Evolutionary conservation across 2,113 vertebrate species (phyloP).

Genomic region (Glaucidium brasilianum): DNA sequence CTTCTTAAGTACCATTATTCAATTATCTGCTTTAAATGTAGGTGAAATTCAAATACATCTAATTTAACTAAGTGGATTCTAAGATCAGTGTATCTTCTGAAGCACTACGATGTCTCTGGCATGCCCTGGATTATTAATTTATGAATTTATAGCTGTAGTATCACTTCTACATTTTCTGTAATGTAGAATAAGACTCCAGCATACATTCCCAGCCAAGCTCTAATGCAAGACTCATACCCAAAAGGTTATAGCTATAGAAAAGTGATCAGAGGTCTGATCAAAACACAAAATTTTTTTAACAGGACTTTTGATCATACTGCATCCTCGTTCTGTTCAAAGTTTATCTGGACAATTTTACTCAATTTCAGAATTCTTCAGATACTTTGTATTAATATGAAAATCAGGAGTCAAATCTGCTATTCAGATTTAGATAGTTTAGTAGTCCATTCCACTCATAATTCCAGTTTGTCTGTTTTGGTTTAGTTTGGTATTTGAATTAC

Average conservation of each 20-base stretch:
- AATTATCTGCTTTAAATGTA: not conserved
- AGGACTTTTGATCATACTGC: not conserved
- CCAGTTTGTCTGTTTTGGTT: not conserved
- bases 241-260: not conserved
- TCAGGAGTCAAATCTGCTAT: not conserved
- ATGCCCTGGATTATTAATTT: not conserved
- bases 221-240: not conserved
- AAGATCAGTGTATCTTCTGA: not conserved
- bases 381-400: not conserved
- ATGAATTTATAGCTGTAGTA: not conserved
- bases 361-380: not conserved
- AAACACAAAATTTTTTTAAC: not conserved
- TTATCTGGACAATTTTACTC: not conserved
- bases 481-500: not conserved
- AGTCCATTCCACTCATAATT: not conserved
- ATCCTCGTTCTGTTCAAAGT: not conserved
- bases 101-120: not conserved
- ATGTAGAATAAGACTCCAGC: not conserved
- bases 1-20: not conserved
- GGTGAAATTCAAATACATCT: not conserved
- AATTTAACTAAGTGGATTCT: not conserved
- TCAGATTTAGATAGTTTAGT: not conserved
- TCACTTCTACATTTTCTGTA: not conserved
- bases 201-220: not conserved
- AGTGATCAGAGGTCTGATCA: not conserved